These are phyloP conservation scores for Drosophila oshimai DNA, from an alignment of 1,140 invertebrate genomes.

Conservation along the genomic window DNA sequence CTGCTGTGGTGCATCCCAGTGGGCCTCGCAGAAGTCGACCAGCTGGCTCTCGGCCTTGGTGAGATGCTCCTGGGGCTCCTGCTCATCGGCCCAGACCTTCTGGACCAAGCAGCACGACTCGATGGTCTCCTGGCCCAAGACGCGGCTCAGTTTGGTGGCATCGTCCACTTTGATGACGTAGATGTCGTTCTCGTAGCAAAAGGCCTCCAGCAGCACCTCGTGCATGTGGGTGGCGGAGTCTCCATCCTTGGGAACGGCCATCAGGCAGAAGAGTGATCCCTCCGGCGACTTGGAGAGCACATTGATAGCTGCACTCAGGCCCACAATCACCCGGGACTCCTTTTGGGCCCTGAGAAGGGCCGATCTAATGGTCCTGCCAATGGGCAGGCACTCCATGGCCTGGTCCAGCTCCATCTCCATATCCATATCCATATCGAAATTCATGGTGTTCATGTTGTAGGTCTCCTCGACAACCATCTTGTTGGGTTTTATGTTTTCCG, in stretches of 20 bases:
- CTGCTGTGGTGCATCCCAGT: conserved; percentile 83
- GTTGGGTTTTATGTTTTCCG: conserved; percentile 24
- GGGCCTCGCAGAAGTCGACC: conserved; percentile 85
- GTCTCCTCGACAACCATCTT: conserved; percentile 81
- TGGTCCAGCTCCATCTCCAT: conserved; percentile 39
- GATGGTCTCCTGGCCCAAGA: conserved; percentile 82
- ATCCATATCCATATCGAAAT: conserved; percentile 28
- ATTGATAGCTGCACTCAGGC: conserved; percentile 85
- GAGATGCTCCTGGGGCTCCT: conserved; percentile 83
- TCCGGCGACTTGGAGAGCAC: conserved; percentile 85
- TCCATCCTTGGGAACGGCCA: conserved; percentile 85
- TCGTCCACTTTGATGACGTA: conserved; percentile 87
- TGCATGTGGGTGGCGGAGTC: conserved; percentile 88
- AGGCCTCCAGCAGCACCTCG: conserved; percentile 87
- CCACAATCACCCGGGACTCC: conserved; percentile 86
- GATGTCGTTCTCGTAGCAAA: conserved; percentile 88
- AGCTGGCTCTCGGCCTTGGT: conserved; percentile 83
- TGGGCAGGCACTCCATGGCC: conserved; percentile 67
- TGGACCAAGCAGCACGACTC: conserved; percentile 84
- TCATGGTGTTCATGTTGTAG: conserved; percentile 50
- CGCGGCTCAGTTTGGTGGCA: conserved; percentile 83
- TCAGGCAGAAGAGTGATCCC: conserved; percentile 86
- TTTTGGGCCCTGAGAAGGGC: conserved; percentile 85
- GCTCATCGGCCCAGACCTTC: conserved; percentile 83
- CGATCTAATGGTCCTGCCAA: conserved; percentile 84